phyloP scores from a whole-genome alignment of 2,797 vertebrate genomes.

The Sebastes cheni region DNA sequence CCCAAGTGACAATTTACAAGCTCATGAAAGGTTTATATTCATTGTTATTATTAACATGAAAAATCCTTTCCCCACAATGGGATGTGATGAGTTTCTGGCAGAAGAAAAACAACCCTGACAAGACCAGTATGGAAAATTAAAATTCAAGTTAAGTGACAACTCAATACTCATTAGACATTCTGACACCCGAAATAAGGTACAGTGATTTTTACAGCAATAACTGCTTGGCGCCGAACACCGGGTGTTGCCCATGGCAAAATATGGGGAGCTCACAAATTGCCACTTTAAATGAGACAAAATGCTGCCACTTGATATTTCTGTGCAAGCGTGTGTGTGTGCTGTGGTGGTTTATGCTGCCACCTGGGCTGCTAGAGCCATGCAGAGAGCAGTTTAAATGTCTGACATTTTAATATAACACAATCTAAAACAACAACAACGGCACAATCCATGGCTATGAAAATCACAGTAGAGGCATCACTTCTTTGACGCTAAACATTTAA shows the following conservation, averaged over 20 bases:
- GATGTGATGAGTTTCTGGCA: background rate
- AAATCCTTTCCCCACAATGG: background rate
- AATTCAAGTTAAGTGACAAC: slow-evolving; percentile 25
- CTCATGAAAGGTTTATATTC: background rate
- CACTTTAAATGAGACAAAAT: slow-evolving; percentile 57
- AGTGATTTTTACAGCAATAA: slow-evolving; percentile 21
- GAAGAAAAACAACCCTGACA: slow-evolving; percentile 25
- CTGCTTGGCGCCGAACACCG: slow-evolving; percentile 27
- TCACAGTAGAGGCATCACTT: slow-evolving; percentile 31
- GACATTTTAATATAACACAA: slow-evolving; percentile 64
- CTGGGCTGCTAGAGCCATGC: slow-evolving; percentile 42
- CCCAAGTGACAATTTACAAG: background rate
- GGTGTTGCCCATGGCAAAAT: slow-evolving; percentile 37
- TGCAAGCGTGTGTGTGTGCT: slow-evolving; percentile 34
- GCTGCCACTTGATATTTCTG: slow-evolving; percentile 49
- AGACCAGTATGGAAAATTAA: slow-evolving; percentile 19
- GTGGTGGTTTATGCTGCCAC: slow-evolving; percentile 59
- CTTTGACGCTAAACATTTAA: slow-evolving; percentile 49
- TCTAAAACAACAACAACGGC: slow-evolving; percentile 46
- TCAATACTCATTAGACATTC: slow-evolving; percentile 34
- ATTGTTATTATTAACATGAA: background rate
- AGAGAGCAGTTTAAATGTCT: slow-evolving; percentile 54
- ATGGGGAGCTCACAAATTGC: slow-evolving; percentile 61
- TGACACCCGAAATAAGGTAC: slow-evolving; percentile 43
- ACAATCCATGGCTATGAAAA: slow-evolving; percentile 37